Base-by-base conservation (phyloP, 2,888 invertebrate genomes). In the Andricus curvator region DNA sequence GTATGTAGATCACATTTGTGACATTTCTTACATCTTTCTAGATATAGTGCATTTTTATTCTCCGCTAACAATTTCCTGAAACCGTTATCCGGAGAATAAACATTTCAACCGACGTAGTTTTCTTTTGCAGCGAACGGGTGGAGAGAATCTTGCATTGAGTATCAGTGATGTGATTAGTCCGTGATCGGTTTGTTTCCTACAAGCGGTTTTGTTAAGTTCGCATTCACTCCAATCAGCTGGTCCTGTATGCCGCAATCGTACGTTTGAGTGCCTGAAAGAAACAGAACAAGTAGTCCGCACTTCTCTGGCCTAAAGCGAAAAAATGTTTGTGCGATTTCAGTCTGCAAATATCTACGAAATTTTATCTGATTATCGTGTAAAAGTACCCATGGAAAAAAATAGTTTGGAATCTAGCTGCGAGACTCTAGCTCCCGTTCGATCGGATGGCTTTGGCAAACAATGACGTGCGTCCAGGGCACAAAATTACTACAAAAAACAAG, bases 401-500 rank as follows among this genome's bases (percentile, higher is more conserved):
- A 33, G 20, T 48, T 51, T 51, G 25, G 25, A 9, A 74, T 74
- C 33, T 51, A 74, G n/a, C 51, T 17, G 37, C 17, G 11, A 29
- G n/a, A 74, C 3, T 20, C 4, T 51, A 33, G 15, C 51, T 74
- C 33, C n/a, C 51, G 20, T 56, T 74, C 33, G 6, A 56, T 56
- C 74, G 29, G 29, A 8, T 56, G 25, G 51, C n/a, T n/a, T 33
- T 20, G 51, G 74, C 20, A 56, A 74, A 74, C 33, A 74, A 74
- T 51, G 74, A 74, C 56, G 74, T 74, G 56, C 51, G 33, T 51
- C 51, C 51, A 29, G 25, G 51, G 56, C 33, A n/a, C 56, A 25
- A 62, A 62, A 62, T 62, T 17, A 62, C 62, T 62, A 25, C 62
- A 62, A 11, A 62, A 74, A 74, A 56, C 51, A 56, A 74, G n/a